Conservation (phyloP, 1,140 invertebrate species). For the Sitodiplosis mosellana region DNA sequence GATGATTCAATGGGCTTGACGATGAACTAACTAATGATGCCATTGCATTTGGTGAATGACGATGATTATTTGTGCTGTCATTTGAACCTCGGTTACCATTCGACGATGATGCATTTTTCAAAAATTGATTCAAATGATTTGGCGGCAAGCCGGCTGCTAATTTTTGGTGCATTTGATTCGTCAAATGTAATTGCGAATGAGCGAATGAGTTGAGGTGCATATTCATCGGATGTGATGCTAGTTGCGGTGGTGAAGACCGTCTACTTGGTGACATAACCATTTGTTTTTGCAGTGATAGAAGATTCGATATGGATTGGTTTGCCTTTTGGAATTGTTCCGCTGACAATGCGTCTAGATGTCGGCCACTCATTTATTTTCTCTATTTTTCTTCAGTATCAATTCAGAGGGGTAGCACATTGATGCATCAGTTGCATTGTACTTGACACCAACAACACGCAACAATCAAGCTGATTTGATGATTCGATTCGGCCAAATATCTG, state of each 20-base stretch:
- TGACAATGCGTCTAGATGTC: slow-evolving; percentile 1
- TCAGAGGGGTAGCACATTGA: too few relatives aligned
- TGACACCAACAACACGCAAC: too few relatives aligned
- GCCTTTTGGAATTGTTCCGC: background rate
- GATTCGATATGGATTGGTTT: background rate
- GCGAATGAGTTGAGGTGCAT: slow-evolving; percentile 27
- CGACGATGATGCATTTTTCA: slow-evolving; percentile 23
- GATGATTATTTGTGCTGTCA: slow-evolving; percentile 16
- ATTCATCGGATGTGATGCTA: slow-evolving; percentile 11
- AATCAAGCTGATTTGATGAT: too few relatives aligned
- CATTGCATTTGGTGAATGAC: slow-evolving; percentile 14
- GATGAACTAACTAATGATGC: slow-evolving; percentile 30
- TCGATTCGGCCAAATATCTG: too few relatives aligned
- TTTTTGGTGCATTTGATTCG: slow-evolving; percentile 30
- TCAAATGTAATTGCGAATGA: slow-evolving; percentile 33
- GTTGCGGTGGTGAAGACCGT: slow-evolving; percentile 36
- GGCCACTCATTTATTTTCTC: background rate
- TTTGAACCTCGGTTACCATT: slow-evolving; percentile 26
- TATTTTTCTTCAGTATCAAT: background rate
- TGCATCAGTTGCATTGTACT: too few relatives aligned
- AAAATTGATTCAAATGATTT: slow-evolving; percentile 27
- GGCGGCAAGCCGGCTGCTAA: slow-evolving; percentile 24
- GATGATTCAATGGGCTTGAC: slow-evolving; percentile 60
- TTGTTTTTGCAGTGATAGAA: slow-evolving; percentile 3
- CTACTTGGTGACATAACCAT: slow-evolving; percentile 46